phyloP scores from a whole-genome alignment of 2,797 vertebrate species.

The Parotocinclus haroldoi region DNA sequence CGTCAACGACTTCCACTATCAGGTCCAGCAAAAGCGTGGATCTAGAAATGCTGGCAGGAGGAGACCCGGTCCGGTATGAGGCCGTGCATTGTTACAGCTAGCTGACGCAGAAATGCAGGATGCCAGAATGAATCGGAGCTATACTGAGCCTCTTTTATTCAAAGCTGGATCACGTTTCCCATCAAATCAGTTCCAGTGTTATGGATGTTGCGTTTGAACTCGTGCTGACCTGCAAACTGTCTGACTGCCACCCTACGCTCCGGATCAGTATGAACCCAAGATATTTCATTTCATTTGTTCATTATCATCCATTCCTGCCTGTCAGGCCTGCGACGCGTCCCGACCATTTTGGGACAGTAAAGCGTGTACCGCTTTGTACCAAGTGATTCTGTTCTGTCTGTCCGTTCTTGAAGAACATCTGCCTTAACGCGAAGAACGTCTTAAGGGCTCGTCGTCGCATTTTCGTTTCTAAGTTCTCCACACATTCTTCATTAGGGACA shows the following conservation, averaged over 20 bases:
- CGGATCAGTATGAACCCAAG: not conserved
- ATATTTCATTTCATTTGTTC: too few species aligned
- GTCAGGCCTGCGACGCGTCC: too few species aligned
- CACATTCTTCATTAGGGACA: too few species aligned
- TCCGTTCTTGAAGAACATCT: too few species aligned
- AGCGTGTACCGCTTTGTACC: not conserved
- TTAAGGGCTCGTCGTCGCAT: too few species aligned
- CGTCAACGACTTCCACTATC: constrained; percentile 3
- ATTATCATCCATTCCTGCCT: too few species aligned
- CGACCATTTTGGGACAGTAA: too few species aligned
- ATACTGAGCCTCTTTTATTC: not conserved
- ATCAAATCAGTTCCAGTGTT: not conserved
- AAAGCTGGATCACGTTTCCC: not conserved
- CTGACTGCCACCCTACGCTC: not conserved
- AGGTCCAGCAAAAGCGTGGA: constrained; percentile 16
- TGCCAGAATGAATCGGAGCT: not conserved
- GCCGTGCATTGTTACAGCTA: constrained; percentile 2
- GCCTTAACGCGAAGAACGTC: too few species aligned
- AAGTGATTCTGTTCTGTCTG: too few species aligned
- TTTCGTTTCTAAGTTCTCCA: too few species aligned
- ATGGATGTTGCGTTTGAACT: not conserved
- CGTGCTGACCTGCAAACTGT: not conserved
- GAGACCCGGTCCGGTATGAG: constrained; percentile 10
- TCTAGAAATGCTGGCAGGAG: constrained; percentile 11
- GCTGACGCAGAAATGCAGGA: not conserved